Evolutionary conservation across 2,888 invertebrate genomes (phyloP).

Genomic region (Serripes groenlandicus): DNA sequence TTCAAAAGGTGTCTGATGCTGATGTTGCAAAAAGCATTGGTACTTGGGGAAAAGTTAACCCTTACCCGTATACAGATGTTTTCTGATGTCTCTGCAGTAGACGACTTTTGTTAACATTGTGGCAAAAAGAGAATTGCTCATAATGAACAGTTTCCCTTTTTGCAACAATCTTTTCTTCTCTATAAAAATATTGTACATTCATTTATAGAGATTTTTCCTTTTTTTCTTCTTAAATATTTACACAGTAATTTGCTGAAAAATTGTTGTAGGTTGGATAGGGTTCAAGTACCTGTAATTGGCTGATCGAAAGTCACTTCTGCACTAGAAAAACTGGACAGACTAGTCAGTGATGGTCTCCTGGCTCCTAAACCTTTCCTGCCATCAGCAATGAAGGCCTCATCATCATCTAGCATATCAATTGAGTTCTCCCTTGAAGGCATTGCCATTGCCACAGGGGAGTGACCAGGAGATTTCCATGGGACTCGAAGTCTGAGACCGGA

Average conservation of each 20-base stretch:
- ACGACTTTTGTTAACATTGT: conserved; percentile 7
- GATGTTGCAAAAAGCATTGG: too few relatives aligned
- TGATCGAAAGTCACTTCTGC: conserved; percentile 57
- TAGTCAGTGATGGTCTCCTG: conserved; percentile 57
- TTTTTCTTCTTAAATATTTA: too few relatives aligned
- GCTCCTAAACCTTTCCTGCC: conserved; percentile 18
- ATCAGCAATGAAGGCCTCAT: conserved; percentile 31
- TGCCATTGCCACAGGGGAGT: background rate
- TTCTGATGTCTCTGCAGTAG: too few relatives aligned
- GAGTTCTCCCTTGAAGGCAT: background rate
- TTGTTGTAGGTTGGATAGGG: too few relatives aligned
- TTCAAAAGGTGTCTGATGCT: background rate
- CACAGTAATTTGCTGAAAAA: too few relatives aligned
- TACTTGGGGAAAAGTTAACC: too few relatives aligned
- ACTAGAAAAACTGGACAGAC: conserved; percentile 64
- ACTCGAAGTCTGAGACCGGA: background rate
- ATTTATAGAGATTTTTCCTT: too few relatives aligned
- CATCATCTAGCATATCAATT: conserved; percentile 28
- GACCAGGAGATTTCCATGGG: background rate
- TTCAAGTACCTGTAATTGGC: too few relatives aligned
- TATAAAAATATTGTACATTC: too few relatives aligned
- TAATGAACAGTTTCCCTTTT: conserved; percentile 1
- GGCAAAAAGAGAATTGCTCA: background rate
- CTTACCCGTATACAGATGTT: too few relatives aligned
- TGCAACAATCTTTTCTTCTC: background rate